Evolutionary conservation across 35 echinoderm and acorn worm species (phyloP).

Genomic region (Patiria miniata): DNA sequence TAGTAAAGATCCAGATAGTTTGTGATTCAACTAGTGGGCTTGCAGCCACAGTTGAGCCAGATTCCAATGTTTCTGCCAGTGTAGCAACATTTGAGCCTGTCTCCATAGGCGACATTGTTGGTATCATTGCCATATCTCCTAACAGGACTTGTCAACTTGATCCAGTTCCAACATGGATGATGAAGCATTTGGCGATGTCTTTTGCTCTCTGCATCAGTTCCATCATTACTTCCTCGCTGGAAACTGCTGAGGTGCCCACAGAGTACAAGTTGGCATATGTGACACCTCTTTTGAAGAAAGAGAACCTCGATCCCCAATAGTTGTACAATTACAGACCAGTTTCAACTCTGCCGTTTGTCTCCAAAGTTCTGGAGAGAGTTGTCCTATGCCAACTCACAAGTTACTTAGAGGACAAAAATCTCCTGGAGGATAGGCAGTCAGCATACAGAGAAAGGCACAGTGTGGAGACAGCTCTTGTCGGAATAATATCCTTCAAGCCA

Average conservation of each 20-base stretch:
- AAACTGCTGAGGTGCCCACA: not conserved
- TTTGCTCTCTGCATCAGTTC: constrained; percentile 1
- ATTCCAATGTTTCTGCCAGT: not conserved
- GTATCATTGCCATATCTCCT: not conserved
- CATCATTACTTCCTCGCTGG: constrained; percentile 1
- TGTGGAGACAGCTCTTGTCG: not conserved
- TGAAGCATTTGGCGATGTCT: not conserved
- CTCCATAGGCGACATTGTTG: not conserved
- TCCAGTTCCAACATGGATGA: constrained; percentile 31
- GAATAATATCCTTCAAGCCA: no score
- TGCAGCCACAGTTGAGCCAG: no score
- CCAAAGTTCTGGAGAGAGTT: no score
- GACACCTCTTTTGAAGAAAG: not conserved
- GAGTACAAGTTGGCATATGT: not conserved
- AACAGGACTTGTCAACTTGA: constrained; percentile 22
- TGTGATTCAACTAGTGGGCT: not conserved
- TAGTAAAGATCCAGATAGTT: not conserved
- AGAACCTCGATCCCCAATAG: no score
- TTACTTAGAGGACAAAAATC: not conserved
- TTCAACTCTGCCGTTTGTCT: no score
- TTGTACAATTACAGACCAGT: no score
- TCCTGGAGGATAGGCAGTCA: not conserved
- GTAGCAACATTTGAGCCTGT: not conserved
- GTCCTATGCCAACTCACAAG: not conserved
- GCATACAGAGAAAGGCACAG: not conserved